phyloP scores from a whole-genome alignment of 2,113 vertebrate species.

The Raphicerus campestris region DNA sequence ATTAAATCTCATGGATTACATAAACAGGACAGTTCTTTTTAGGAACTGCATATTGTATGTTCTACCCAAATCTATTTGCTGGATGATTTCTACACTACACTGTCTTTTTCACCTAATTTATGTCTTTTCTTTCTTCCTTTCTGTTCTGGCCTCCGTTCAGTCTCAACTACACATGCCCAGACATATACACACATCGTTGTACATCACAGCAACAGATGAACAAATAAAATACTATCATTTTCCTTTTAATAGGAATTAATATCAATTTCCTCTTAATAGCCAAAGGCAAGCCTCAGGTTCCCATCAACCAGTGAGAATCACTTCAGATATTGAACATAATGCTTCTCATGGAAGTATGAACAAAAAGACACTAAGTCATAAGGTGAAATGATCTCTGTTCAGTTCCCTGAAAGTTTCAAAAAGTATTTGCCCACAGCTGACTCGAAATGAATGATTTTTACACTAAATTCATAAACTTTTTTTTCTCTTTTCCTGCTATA shows the following conservation, averaged over 20 bases:
- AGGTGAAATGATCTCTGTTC: background rate
- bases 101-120: background rate
- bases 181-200: accelerated
- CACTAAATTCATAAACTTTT: background rate
- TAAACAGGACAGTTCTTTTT: background rate
- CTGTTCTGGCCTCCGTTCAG: background rate
- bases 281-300: background rate
- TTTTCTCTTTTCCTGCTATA: background rate
- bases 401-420: background rate
- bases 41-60: background rate
- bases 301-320: background rate
- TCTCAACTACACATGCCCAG: background rate
- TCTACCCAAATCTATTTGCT: background rate
- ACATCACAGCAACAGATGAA: background rate
- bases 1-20: background rate
- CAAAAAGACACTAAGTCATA: background rate
- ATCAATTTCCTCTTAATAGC: background rate
- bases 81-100: background rate
- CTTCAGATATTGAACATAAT: background rate
- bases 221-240: background rate
- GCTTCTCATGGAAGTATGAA: background rate
- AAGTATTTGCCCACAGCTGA: background rate
- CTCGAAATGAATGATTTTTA: background rate
- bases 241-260: background rate
- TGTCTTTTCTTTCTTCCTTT: background rate